Evolutionary conservation across 2,113 vertebrate species (phyloP).

Genomic region (Acrocephalus arundinaceus): DNA sequence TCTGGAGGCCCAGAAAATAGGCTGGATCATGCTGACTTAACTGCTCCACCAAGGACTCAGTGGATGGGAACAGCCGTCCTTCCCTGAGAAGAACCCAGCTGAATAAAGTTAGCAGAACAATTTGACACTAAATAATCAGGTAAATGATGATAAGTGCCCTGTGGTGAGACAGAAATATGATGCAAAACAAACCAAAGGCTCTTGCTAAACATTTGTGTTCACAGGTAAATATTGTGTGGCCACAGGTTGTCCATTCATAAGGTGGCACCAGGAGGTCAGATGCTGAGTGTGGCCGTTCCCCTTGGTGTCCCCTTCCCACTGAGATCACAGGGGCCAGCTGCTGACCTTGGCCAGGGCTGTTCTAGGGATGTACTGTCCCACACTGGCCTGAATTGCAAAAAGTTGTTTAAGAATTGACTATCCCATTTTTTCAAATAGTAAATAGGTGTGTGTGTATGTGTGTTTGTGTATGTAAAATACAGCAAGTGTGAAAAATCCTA

Average conservation of each 20-base stretch:
- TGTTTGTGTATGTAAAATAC: background rate
- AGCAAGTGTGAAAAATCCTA: background rate
- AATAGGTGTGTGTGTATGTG: background rate
- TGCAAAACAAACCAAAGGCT: background rate
- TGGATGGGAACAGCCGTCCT: background rate
- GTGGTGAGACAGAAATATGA: background rate
- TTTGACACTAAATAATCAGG: constrained; percentile 25
- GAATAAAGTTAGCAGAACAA: constrained; percentile 32
- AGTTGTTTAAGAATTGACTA: background rate
- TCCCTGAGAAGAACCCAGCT: constrained; percentile 63
- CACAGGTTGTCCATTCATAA: background rate
- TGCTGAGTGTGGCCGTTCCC: rapidly evolving
- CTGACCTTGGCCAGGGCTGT: background rate
- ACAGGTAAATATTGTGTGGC: background rate
- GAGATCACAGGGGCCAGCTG: background rate
- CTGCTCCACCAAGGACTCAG: constrained; percentile 28
- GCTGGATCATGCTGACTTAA: background rate
- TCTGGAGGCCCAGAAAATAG: background rate
- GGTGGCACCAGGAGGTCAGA: background rate
- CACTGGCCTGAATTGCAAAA: background rate
- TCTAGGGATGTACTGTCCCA: rapidly evolving
- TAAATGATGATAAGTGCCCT: background rate
- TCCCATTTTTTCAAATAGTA: background rate
- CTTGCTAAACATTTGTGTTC: background rate
- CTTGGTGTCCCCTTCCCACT: background rate